Base-by-base conservation (phyloP, 92 coral and sea anemone species). In the Nematostella vectensis region DNA sequence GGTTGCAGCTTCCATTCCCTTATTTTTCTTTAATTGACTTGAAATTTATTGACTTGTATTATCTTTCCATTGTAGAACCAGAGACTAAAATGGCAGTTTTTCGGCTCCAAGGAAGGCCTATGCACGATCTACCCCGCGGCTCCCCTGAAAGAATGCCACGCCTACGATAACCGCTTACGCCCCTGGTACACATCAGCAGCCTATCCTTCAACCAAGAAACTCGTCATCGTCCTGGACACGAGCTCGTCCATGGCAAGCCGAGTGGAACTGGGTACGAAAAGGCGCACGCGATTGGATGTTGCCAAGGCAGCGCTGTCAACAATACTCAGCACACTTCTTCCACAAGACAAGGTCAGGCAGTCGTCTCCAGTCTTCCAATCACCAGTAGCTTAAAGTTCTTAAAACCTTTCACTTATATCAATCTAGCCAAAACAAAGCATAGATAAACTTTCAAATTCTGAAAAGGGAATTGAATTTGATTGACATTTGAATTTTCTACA, bases 141-240 rank as follows among this genome's bases (percentile, higher is more conserved):
- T 16, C 29, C 26, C 0, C 38, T 48, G 3, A 31, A 59, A 25
- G 31, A 53, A 11, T 88, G 93, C 33, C 67, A 69, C 0, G 31
- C 2, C 10, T 83, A 74, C 31, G 96, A 88, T 61, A 70, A 83
- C 47, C 74, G 96, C 20, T 30, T 83, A 4, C 70, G 96, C 6
- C 88, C 96, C 0, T 88, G 96, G 96, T 88, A 88, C 20, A 74
- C 70, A 2, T 65, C 70, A 54, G 66, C 87, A 1, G 87, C 83
- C 15, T 69, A 78, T 11, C 93, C 93, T 10, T 59, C 43, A 36
- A 65, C 69, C 4, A 88, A 88, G 56, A 75, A 88, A 31, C 54
- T 83, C 19, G 75, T 88, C 13, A 61, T 88, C 11, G 60, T 88
- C 52, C 65, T 88, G 50, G 96, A 88, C 29, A 70, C 63, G 52